Evolutionary conservation across 2,888 invertebrate genomes (phyloP).

Genomic region (Eucera pruinosa): DNA sequence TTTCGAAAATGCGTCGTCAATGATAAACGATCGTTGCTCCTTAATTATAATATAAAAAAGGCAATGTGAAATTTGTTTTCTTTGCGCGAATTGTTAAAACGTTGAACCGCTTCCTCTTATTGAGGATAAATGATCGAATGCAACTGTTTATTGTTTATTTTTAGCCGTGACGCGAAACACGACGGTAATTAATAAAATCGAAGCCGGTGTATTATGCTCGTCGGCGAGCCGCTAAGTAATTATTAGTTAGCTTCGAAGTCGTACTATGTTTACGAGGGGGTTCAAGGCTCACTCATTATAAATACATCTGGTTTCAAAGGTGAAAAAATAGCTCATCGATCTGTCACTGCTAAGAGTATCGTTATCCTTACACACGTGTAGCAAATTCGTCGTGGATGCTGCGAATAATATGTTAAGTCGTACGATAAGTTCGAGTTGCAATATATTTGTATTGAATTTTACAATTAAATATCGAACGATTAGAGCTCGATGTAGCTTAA

Average conservation of each 20-base stretch:
- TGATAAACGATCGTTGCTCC: too few relatives aligned
- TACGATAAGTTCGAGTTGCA: too few relatives aligned
- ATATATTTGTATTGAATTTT: too few relatives aligned
- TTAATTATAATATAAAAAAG: too few relatives aligned
- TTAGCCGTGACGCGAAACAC: conserved; percentile 41
- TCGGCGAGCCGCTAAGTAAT: conserved; percentile 35
- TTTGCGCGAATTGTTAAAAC: not conserved
- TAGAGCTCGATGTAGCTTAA: too few relatives aligned
- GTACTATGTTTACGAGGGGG: conserved; percentile 60
- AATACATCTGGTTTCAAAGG: conserved; percentile 61
- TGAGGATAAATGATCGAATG: conserved; percentile 1
- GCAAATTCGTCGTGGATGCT: conserved; percentile 11
- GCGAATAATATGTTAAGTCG: too few relatives aligned
- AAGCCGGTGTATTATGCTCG: conserved; percentile 28
- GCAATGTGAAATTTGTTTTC: too few relatives aligned
- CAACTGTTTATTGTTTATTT: conserved; percentile 14
- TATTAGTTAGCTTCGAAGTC: conserved; percentile 44
- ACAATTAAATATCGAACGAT: too few relatives aligned
- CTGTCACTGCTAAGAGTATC: conserved; percentile 47
- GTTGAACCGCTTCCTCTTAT: conserved; percentile 14
- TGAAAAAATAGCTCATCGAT: conserved; percentile 71
- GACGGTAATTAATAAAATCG: conserved; percentile 42
- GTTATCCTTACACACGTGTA: conserved; percentile 54
- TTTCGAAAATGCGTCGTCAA: not conserved
- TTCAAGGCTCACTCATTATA: conserved; percentile 68